phyloP scores from a whole-genome alignment of 2,113 vertebrate species.

The Cisticola juncidis region DNA sequence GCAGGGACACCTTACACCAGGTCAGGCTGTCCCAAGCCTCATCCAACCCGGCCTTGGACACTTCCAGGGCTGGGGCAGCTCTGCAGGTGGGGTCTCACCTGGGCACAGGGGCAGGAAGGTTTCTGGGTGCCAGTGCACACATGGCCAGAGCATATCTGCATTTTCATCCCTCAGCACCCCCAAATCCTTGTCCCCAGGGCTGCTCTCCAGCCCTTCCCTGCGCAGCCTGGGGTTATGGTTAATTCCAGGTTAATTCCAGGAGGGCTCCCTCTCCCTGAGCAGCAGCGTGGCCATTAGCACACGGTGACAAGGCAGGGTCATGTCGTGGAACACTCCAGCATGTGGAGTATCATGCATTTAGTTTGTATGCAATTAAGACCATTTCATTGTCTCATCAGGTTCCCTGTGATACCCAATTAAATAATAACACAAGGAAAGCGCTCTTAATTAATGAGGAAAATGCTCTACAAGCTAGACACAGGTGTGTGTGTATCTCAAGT shows the following conservation, averaged over 20 bases:
- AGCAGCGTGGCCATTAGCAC: not conserved
- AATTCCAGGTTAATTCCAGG: rapidly evolving
- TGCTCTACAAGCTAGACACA: constrained; percentile 61
- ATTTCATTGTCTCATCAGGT: constrained; percentile 66
- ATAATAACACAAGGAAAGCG: constrained; percentile 60
- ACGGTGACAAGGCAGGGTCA: not conserved
- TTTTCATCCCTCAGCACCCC: not conserved
- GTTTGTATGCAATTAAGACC: constrained; percentile 67
- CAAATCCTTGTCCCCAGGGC: not conserved
- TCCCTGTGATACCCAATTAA: constrained; percentile 67
- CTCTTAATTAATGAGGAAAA: constrained; percentile 74
- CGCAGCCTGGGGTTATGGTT: not conserved
- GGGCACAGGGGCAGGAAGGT: rapidly evolving
- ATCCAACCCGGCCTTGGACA: rapidly evolving
- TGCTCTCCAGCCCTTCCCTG: not conserved
- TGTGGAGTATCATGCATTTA: not conserved
- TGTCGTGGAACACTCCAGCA: not conserved
- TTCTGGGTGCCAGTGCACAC: not conserved
- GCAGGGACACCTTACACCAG: not conserved
- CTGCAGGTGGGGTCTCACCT: not conserved
- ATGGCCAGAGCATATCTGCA: not conserved
- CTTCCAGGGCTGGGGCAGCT: not conserved
- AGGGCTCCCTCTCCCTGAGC: not conserved
- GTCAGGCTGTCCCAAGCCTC: rapidly evolving
- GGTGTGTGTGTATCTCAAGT: constrained; percentile 62